Base-by-base conservation (phyloP, 1,140 invertebrate genomes). In the Saccostrea glomerata region DNA sequence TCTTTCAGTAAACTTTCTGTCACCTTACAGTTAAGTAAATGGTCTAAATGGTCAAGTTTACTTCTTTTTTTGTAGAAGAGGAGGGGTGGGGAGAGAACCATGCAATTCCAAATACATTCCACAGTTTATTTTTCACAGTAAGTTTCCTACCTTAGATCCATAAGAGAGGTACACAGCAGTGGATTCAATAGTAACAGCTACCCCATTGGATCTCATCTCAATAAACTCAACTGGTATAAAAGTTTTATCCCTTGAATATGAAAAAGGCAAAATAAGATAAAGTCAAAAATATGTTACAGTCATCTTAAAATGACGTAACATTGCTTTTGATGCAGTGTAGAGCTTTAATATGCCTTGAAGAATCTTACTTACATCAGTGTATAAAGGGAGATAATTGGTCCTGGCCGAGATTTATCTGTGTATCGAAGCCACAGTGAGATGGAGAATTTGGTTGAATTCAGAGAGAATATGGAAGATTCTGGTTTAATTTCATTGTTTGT, bases 351-450 rank as follows among this genome's bases (percentile, higher is more conserved):
- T 47, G 2, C 47, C 9, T 47, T 2, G 47, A 47, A 6, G 6
- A 5, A 63, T n/a, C 58, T 15, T 15, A 60, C 84, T 87, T 77
- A 91, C 91, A 66, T 85, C 15, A 88, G 55, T 36, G 88, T 90
- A 88, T 90, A 92, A 13, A 92, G 20, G 9, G 91, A 87, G 7
- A 88, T 15, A 2, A 92, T 89, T 12, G 66, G 73, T 12, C 87
- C 90, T 17, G 88, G 86, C 9, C 60, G 66, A 11, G 56, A 84
- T 54, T 47, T n/a, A 9, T 66, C 30, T 5, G 87, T 87, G 83
- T 87, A 89, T 58, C 90, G 63, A n/a, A 91, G 66, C 91, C 91
- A 91, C 15, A 89, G 25, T 30, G 89, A 87, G 23, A 90, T 54
- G 1, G 90, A 89, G 20, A 91, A 83, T 9, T 86, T 84, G 1